Evolutionary conservation across 2,888 invertebrate genomes (phyloP).

Genomic region (Phalera bucephala): DNA sequence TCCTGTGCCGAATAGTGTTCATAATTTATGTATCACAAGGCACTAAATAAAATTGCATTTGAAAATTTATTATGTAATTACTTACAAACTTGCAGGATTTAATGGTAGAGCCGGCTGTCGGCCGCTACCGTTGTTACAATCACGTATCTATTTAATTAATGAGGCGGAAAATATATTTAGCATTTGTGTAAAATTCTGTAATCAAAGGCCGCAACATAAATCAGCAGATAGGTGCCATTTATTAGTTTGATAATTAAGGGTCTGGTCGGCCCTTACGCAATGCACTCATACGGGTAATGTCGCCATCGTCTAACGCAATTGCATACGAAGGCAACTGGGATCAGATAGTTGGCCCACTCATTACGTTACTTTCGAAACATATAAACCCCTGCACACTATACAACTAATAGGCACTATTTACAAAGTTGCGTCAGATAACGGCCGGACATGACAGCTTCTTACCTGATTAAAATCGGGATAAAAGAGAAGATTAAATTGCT

Average conservation of each 20-base stretch:
- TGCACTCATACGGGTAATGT: constrained; percentile 20
- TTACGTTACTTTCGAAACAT: constrained; percentile 32
- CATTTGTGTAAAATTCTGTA: not conserved
- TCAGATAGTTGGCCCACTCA: constrained; percentile 32
- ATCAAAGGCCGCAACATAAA: constrained; percentile 1
- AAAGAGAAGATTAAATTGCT: not conserved
- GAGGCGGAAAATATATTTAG: not conserved
- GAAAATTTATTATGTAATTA: constrained; percentile 14
- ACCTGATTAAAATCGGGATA: not conserved
- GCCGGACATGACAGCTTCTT: not conserved
- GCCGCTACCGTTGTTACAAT: not conserved
- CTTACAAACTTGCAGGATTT: not conserved
- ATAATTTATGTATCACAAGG: constrained; percentile 43
- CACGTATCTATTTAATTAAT: constrained; percentile 1
- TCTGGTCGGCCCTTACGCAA: constrained; percentile 18
- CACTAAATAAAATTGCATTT: constrained; percentile 29
- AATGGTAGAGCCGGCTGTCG: not conserved
- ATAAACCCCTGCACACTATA: constrained; percentile 23
- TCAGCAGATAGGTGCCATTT: constrained; percentile 8
- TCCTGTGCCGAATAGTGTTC: constrained; percentile 52
- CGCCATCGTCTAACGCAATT: constrained; percentile 33
- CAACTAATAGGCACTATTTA: not conserved
- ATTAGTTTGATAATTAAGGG: constrained; percentile 27
- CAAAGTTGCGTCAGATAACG: not conserved
- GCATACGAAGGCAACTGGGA: constrained; percentile 32